These are phyloP conservation scores for Lerista edwardsae DNA, from an alignment of 2,797 vertebrate genomes.

Conservation along the genomic window DNA sequence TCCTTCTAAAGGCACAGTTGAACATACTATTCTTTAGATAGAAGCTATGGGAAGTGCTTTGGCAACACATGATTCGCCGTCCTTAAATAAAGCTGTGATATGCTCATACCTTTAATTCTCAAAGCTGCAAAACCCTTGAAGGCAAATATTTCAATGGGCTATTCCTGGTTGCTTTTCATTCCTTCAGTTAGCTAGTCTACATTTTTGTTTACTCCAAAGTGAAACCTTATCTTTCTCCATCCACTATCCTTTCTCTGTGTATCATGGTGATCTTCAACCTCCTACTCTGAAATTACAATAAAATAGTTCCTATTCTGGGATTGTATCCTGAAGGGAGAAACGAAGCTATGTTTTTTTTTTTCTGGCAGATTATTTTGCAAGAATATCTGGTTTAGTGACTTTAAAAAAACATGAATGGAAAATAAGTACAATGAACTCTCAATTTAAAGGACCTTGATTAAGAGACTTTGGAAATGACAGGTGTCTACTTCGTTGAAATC, in stretches of 20 bases:
- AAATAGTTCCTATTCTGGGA: neutral
- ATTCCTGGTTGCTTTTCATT: neutral
- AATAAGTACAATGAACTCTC: too few species aligned
- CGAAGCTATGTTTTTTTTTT: neutral
- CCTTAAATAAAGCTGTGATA: conserved; percentile 21
- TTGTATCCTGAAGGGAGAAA: neutral
- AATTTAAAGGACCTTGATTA: too few species aligned
- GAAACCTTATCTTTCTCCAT: neutral
- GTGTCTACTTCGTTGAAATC: too few species aligned
- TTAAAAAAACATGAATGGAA: too few species aligned
- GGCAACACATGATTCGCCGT: conserved; percentile 16
- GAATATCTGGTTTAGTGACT: neutral
- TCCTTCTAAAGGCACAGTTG: neutral
- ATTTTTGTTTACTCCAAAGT: neutral
- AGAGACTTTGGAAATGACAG: too few species aligned
- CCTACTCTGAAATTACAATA: neutral
- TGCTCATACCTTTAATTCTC: neutral
- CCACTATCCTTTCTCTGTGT: neutral
- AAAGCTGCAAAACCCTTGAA: neutral
- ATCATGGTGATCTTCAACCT: neutral
- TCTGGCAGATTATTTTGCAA: neutral
- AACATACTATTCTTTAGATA: conserved; percentile 5
- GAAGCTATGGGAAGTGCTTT: conserved; percentile 26
- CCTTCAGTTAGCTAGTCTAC: neutral
- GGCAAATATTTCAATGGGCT: neutral